Conservation (phyloP, 2,797 vertebrate species). For the Lepus townsendii region DNA sequence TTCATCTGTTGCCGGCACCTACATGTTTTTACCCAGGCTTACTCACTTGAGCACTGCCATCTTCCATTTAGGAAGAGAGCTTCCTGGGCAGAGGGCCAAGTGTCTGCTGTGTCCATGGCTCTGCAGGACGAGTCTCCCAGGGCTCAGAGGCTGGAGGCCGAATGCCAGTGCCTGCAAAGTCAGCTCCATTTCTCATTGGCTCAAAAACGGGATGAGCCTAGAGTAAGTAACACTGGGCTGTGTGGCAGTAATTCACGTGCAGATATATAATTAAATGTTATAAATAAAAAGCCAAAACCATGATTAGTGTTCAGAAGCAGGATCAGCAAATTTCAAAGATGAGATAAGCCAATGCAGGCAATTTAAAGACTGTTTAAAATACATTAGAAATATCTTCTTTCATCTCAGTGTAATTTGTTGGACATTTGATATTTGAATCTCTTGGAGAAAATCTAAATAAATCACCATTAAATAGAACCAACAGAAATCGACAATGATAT, state of each 20-base stretch:
- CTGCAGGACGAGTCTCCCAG: slow-evolving; percentile 61
- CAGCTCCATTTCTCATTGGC: slow-evolving; percentile 80
- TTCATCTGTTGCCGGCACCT: slow-evolving; percentile 29
- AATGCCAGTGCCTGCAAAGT: slow-evolving; percentile 72
- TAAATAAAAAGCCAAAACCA: slow-evolving; percentile 84
- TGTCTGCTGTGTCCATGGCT: background rate
- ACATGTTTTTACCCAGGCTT: background rate
- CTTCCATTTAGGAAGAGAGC: slow-evolving; percentile 61
- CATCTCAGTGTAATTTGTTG: slow-evolving; percentile 84
- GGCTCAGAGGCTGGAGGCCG: slow-evolving; percentile 77
- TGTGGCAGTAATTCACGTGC: slow-evolving; percentile 80
- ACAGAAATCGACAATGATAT: slow-evolving; percentile 62
- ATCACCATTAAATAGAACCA: slow-evolving; percentile 69
- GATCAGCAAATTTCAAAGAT: slow-evolving; percentile 88
- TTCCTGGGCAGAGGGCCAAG: slow-evolving; percentile 14
- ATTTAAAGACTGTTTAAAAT: slow-evolving; percentile 88
- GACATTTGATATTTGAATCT: slow-evolving; percentile 76
- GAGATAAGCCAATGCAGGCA: slow-evolving; percentile 84
- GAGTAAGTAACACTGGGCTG: slow-evolving; percentile 67
- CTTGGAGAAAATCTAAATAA: slow-evolving; percentile 81
- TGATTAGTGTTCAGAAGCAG: slow-evolving; percentile 82
- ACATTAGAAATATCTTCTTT: slow-evolving; percentile 84
- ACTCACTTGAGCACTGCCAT: slow-evolving; percentile 39
- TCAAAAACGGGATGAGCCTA: slow-evolving; percentile 84
- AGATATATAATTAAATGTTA: slow-evolving; percentile 84